Evolutionary conservation across 2,888 invertebrate species (phyloP), one percentile per base, ranked within the genome.

Genomic region (Corythucha ciliata): DNA sequence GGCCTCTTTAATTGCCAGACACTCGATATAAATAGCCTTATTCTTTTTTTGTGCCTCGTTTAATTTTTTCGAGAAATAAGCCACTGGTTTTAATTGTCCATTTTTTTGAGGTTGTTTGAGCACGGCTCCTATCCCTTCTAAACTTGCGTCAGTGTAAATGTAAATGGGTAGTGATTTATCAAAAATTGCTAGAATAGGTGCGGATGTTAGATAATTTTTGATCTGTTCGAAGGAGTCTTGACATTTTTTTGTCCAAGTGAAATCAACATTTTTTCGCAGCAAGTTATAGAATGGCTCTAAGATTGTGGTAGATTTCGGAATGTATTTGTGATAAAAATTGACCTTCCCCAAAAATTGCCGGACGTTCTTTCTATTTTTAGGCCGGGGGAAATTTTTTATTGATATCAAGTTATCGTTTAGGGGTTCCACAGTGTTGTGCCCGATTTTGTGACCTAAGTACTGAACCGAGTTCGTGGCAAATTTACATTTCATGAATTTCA

Each of bases 101-200:
- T 51, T 29, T 7, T 24, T 16, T 18, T 54, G 53, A 36, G 27
- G 27, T 51, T 61, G 59, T 56, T 60, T 59, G 21, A 61, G 52
- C 8, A 60, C 53, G 14, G 59, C 60, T 39, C 59, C 62, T 12
- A 61, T 33, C 12, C 60, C 61, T 60, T 39, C 46, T 16, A 60
- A 20, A 24, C 56, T 57, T 20, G 60, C 62, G 44, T 64, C 63
- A n/a, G 63, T 62, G 22, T 34, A 26, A 14, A 46, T 26, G 14
- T 24, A 12, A 22, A 26, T 36, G 4, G 18, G 46, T 26, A 22
- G 21, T 16, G 61, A 49, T 46, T 51, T 56, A 39, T 63, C 61
- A 47, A 56, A 64, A 39, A 64, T 62, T 36, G 47, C 53, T 45
- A 64, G 45, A 20, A 60, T 44, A 21, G 62, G 63, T 58, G 59